phyloP scores from a whole-genome alignment of 2,113 vertebrate genomes.

The Coracopsis vasa region DNA sequence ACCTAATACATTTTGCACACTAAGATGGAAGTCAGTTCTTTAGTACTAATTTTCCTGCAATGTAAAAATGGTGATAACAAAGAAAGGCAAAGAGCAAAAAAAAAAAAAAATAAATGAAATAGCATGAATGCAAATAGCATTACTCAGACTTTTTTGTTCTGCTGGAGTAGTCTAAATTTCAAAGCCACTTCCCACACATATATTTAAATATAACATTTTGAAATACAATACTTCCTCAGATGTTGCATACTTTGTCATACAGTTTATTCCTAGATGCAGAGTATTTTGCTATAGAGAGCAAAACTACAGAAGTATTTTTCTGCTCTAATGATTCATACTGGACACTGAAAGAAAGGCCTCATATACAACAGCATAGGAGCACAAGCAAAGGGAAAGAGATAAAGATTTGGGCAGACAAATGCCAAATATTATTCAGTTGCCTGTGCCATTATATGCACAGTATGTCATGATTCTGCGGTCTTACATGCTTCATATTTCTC shows the following conservation, averaged over 20 bases:
- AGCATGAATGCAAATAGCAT: neutral
- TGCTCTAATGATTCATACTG: neutral
- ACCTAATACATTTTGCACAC: neutral
- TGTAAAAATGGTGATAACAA: neutral
- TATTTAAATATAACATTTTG: conserved; percentile 21
- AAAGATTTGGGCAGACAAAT: neutral
- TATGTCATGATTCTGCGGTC: neutral
- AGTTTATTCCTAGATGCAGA: neutral
- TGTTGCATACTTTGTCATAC: neutral
- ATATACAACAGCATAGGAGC: neutral
- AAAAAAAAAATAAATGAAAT: neutral
- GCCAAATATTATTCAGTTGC: neutral
- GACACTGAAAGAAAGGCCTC: neutral
- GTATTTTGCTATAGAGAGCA: neutral
- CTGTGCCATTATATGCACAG: neutral
- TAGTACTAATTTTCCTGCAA: neutral
- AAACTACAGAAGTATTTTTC: neutral
- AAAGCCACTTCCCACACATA: conserved; percentile 19
- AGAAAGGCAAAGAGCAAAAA: neutral
- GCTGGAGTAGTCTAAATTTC: conserved; percentile 27
- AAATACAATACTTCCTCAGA: conserved; percentile 45
- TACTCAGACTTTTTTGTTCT: conserved; percentile 37
- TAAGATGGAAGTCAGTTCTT: neutral
- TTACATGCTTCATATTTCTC: neutral
- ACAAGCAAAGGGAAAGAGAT: neutral